Base-by-base conservation (phyloP, 2,797 vertebrate species). In the Pseudotriccus pelzelni region DNA sequence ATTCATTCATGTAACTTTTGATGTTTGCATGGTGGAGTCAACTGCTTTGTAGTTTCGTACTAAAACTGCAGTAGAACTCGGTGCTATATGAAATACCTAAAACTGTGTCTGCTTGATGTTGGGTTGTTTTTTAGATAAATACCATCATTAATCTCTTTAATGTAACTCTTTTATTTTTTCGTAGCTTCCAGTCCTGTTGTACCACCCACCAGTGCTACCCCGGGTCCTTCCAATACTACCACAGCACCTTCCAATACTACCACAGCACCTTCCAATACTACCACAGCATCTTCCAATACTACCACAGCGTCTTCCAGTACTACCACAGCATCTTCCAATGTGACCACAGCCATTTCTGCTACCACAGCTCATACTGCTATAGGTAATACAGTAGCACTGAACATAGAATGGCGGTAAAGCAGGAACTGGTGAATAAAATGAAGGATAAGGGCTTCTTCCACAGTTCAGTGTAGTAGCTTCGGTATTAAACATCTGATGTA, bases 381-480 rank as follows among this genome's bases (percentile, higher is more conserved):
- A 96, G 96, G 95, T 97, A 96, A 97, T 46, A 7, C 2, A 36
- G 22, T n/a, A 66, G 17, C 28, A 27, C 36, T 73, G 60, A 50
- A 19, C 14, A 14, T 7, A 39, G 44, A 52, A 37, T 6, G 21
- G 19, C 41, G 77, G 28, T 70, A 24, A 67, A 28, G 23, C 24
- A 36, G 72, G 52, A 80, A 30, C 15, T 69, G 53, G 15, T 49
- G 60, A 70, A 83, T 63, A 47, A 83, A 74, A 47, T 32, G 23
- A 52, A 68, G 49, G 44, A 28, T 3, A 9, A 39, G 39, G n/a
- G 8, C 56, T 66, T 85, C 67, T 91, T 70, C 56, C 22, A 6
- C 28, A 83, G 25, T 18, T 73, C 16, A 4, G 4, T 81, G 30
- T 25, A 50, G 62, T 58, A 73, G 36, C 24, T 19, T 59, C 39